Evolutionary conservation across 2,888 invertebrate genomes (phyloP).

Genomic region (Nowickia ferox): DNA sequence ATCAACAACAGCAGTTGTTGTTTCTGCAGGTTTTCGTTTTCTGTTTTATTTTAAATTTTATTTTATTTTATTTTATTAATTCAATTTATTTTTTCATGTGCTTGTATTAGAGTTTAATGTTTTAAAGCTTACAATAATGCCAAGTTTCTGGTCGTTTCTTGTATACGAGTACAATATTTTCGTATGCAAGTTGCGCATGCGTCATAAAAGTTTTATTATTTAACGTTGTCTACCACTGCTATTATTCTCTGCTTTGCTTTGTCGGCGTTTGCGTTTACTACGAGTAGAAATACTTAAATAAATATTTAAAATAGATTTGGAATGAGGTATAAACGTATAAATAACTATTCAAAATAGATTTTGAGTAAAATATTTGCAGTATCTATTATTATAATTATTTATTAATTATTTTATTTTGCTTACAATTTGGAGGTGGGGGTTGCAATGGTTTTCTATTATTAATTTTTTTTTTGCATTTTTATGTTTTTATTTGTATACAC

Average conservation of each 20-base stretch:
- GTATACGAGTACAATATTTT: constrained; percentile 52
- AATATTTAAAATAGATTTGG: constrained; percentile 10
- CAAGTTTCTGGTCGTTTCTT: constrained; percentile 65
- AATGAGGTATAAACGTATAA: constrained; percentile 5
- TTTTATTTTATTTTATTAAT: constrained; percentile 1
- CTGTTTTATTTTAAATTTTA: constrained; percentile 41
- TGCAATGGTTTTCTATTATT: constrained; percentile 21
- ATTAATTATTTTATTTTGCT: constrained; percentile 5
- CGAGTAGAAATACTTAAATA: constrained; percentile 6
- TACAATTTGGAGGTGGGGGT: constrained; percentile 62
- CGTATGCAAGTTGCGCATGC: constrained; percentile 74
- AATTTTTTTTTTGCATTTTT: constrained; percentile 46
- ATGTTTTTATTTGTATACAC: not conserved
- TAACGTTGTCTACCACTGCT: constrained; percentile 35
- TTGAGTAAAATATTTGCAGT: constrained; percentile 39
- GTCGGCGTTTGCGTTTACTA: constrained; percentile 30
- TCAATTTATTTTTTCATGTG: constrained; percentile 15
- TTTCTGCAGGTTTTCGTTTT: constrained; percentile 22
- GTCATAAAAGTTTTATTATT: constrained; percentile 63
- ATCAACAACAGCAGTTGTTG: constrained; percentile 43
- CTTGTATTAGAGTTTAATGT: constrained; percentile 42
- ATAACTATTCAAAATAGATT: constrained; percentile 24
- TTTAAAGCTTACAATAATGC: constrained; percentile 47
- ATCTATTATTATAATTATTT: constrained; percentile 28
- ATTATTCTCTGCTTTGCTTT: constrained; percentile 61